phyloP scores from a whole-genome alignment of 1,140 invertebrate species.

The Bemisia tabaci region DNA sequence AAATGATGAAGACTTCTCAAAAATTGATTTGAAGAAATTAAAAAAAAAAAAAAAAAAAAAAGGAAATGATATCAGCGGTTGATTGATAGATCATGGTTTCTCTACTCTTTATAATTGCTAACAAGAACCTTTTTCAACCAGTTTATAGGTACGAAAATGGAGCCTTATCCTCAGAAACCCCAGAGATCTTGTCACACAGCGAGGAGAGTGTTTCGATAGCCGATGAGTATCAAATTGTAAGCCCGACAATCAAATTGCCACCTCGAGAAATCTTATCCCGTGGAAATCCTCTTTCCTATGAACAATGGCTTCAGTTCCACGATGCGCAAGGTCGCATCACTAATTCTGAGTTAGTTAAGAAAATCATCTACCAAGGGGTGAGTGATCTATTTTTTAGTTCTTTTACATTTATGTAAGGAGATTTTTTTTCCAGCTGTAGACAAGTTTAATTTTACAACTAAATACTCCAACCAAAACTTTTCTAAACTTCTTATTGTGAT shows the following conservation, averaged over 20 bases:
- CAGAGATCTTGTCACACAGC: background rate
- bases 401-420: too few relatives aligned
- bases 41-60: constrained; percentile 1
- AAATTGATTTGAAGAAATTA: background rate
- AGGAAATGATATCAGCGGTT: background rate
- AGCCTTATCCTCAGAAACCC: too few relatives aligned
- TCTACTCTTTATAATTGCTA: too few relatives aligned
- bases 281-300: constrained; percentile 51
- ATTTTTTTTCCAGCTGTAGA: too few relatives aligned
- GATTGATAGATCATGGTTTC: too few relatives aligned
- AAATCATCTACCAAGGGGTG: constrained; percentile 82
- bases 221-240: background rate
- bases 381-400: too few relatives aligned
- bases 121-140: too few relatives aligned
- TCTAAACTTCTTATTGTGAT: too few relatives aligned
- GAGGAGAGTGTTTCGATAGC: background rate
- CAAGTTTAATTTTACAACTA: too few relatives aligned
- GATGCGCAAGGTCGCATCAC: constrained; percentile 60
- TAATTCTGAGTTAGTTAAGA: constrained; percentile 51
- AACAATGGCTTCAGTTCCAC: constrained; percentile 65
- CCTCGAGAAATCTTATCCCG: constrained; percentile 24
- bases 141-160: too few relatives aligned
- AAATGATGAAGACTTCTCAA: too few relatives aligned
- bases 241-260: background rate
- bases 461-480: too few relatives aligned